Evolutionary conservation across 2,113 vertebrate species (phyloP).

Genomic region (Cardinalis cardinalis): DNA sequence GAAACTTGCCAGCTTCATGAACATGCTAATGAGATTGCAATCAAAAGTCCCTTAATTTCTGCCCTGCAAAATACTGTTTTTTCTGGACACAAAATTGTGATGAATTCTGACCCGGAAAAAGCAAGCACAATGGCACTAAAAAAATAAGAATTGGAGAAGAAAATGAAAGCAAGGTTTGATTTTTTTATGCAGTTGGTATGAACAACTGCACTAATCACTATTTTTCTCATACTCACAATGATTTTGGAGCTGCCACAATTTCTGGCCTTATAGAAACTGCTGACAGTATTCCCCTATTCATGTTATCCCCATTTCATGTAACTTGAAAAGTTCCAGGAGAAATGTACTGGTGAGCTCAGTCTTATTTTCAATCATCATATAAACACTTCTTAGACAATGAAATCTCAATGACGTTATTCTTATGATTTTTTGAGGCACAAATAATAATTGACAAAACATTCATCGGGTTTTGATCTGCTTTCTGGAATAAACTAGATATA

Average conservation of each 20-base stretch:
- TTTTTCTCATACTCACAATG: neutral
- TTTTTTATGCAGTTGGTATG: neutral
- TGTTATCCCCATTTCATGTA: rapidly evolving
- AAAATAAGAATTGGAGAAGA: neutral
- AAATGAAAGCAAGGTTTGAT: neutral
- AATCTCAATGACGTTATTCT: neutral
- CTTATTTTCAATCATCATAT: neutral
- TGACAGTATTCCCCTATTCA: neutral
- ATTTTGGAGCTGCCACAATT: neutral
- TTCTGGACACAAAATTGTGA: neutral
- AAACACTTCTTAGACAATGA: neutral
- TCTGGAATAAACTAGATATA: neutral
- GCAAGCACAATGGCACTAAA: rapidly evolving
- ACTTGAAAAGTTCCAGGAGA: neutral
- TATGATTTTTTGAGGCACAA: neutral
- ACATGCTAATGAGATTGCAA: neutral
- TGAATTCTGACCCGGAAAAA: neutral
- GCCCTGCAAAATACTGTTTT: neutral
- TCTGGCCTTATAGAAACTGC: neutral
- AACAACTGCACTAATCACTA: neutral
- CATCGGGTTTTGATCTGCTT: neutral
- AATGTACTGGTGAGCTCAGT: neutral
- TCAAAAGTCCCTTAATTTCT: neutral
- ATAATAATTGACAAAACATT: neutral
- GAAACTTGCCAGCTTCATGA: neutral